Conservation (phyloP, 1,140 invertebrate genomes). For the Drosophila miranda region DNA sequence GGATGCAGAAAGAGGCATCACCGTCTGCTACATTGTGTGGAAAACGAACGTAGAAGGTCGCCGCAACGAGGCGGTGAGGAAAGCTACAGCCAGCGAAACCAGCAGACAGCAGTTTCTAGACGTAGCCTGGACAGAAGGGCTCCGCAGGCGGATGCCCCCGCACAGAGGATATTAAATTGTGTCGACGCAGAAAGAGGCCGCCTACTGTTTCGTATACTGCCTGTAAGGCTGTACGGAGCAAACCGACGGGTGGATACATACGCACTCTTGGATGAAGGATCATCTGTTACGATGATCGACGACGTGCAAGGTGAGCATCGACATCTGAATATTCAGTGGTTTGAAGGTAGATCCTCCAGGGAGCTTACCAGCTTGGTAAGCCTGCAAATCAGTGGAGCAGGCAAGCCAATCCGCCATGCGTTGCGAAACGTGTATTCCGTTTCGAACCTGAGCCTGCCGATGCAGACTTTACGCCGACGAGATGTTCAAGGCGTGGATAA, state of each 20-base stretch:
- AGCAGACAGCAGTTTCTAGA: neutral
- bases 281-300: slow-evolving; percentile 13
- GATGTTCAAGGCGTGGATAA: slow-evolving; percentile 1
- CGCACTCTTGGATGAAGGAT: neutral
- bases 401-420: neutral
- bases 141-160: neutral
- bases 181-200: neutral
- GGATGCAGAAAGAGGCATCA: neutral
- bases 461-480: slow-evolving; percentile 2
- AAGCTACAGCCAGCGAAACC: neutral
- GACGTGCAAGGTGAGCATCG: slow-evolving; percentile 7
- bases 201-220: too few relatives aligned
- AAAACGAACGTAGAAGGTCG: neutral
- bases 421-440: slow-evolving; percentile 5
- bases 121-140: neutral
- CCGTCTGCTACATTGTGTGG: slow-evolving; percentile 1
- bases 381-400: slow-evolving; percentile 11
- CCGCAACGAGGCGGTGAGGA: neutral
- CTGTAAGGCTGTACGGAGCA: too few relatives aligned
- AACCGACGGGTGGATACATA: neutral
- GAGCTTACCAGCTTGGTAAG: slow-evolving; percentile 4
- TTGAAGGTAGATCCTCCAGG: neutral
- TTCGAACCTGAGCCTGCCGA: slow-evolving; percentile 15
- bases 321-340: slow-evolving; percentile 9
- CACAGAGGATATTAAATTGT: slow-evolving; percentile 3